Base-by-base conservation (phyloP, 35 echinoderm and acorn worm genomes). In the Stichopus chloronotus region DNA sequence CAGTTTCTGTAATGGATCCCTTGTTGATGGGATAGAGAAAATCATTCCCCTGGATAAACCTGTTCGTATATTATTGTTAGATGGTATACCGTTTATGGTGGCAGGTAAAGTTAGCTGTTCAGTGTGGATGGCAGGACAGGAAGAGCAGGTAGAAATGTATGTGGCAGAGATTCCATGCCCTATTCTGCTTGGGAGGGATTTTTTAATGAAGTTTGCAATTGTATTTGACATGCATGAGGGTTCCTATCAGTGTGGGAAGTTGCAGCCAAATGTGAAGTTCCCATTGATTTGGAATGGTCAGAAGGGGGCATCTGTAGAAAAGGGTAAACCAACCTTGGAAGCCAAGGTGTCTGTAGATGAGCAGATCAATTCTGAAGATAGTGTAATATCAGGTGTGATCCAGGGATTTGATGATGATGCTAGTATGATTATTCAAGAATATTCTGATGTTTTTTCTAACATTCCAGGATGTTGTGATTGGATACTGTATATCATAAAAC, bases 381-480 rank as follows among this genome's bases (percentile, higher is more conserved):
- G n/a, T 71, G 65, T 71, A 76, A 76, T 17, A 76, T 76, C 72
- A 17, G 7, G 72, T 76, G 25, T 21, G 16, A 76, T 76, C 10
- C 72, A 76, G 16, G 72, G 9, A 21, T 17, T 76, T 76, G 9
- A 8, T 7, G 4, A 76, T 8, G 72, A 76, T 6, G 25, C 25
- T 17, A 0, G 25, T 76, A 8, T 21, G 72, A 17, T 76, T 21
- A 21, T 76, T 76, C 72, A 76, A 4, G 72, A 76, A 21, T 76
- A 58, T 88, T n/a, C 63, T 88, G 25, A 88, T 88, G 85, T 88
- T n/a, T 88, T 88, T 88, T 14, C 7, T 6, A 58, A 88, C 22
- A 63, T 4, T 3, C 85, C 85, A 61, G 61, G 85, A 4, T 88
- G 54, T 88, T 88, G 85, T 88, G 25, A 63, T 61, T 88, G 57